Evolutionary conservation across 2,888 invertebrate genomes (phyloP), one percentile per base, ranked within the genome.

Genomic region (Trissolcus brochymenae): DNA sequence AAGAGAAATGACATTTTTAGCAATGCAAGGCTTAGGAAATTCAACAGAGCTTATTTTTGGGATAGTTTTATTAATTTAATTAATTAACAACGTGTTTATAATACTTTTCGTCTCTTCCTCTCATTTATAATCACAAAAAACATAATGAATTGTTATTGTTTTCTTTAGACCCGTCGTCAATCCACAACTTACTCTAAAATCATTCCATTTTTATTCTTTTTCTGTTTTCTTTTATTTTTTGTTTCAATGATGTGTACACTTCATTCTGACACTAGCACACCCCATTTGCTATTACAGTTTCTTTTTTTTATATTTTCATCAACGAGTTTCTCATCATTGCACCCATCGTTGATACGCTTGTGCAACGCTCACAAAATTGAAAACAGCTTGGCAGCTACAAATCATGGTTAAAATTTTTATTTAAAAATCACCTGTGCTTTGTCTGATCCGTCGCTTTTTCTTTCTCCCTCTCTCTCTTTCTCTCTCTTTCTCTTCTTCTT

Each of bases 61-160:
- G 87, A 88, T 88, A 88, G 84, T 89, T 89, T 89, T 89, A 88
- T 89, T 89, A 87, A 88, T 88, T 88, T 86, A 88, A 88, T 35
- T 35, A 35, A 35, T 88, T 88, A 89, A 89, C 89, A 89, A 89
- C 88, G 85, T 88, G 86, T 88, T 83, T 88, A 89, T 89, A 88
- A 89, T 88, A 88, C 84, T 89, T 87, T 88, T 88, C 87, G 85
- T 86, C 84, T 84, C 81, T 85, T 87, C 85, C 84, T 87, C 86
- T 87, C 86, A 86, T 86, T 87, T 87, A 85, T 87, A 87, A 87
- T 86, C 86, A 88, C 85, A 87, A 87, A 82, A 35, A 85, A 84
- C 82, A 82, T 85, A 83, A 83, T 84, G 83, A 84, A 84, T 82
- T 81, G 81, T 83, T 81, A 87, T 87, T 86, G 86, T 86, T 84